Evolutionary conservation across 2,888 invertebrate species (phyloP).

Genomic region (Imbricaverruca yamaguchii): DNA sequence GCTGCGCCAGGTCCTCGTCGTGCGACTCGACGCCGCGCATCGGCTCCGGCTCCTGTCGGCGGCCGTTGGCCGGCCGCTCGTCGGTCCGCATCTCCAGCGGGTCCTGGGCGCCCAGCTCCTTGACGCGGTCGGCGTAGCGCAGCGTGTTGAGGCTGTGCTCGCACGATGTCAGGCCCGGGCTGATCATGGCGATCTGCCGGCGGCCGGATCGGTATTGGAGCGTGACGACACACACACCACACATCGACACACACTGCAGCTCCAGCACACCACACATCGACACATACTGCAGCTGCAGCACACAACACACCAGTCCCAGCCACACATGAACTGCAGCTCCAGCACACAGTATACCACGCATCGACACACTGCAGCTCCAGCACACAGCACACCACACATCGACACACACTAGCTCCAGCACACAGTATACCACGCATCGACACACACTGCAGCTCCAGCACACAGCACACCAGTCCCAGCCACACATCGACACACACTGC

Average conservation of each 20-base stretch:
- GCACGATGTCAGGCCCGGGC: constrained; percentile 90
- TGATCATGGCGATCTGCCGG: constrained; percentile 88
- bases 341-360: background rate
- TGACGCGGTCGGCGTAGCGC: constrained; percentile 94
- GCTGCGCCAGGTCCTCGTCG: constrained; percentile 62
- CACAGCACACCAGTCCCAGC: no score
- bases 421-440: no score
- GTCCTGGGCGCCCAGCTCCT: constrained; percentile 84
- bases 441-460: no score
- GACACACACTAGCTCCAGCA: background rate
- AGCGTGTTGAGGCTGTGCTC: constrained; percentile 97
- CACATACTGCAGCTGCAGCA: background rate
- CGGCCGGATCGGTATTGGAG: no score
- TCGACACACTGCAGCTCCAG: background rate
- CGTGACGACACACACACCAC: background rate
- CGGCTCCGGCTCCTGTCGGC: background rate
- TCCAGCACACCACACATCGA: background rate
- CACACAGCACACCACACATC: background rate
- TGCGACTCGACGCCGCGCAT: constrained; percentile 48
- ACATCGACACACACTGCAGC: background rate
- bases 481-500: background rate
- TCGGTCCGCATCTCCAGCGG: constrained; percentile 48
- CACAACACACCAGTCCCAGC: no score
- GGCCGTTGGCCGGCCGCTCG: background rate
- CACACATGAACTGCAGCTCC: background rate